Evolutionary conservation across 2,113 vertebrate genomes (phyloP), one percentile per base, ranked within the genome.

Genomic region (Malurus cyaneus): DNA sequence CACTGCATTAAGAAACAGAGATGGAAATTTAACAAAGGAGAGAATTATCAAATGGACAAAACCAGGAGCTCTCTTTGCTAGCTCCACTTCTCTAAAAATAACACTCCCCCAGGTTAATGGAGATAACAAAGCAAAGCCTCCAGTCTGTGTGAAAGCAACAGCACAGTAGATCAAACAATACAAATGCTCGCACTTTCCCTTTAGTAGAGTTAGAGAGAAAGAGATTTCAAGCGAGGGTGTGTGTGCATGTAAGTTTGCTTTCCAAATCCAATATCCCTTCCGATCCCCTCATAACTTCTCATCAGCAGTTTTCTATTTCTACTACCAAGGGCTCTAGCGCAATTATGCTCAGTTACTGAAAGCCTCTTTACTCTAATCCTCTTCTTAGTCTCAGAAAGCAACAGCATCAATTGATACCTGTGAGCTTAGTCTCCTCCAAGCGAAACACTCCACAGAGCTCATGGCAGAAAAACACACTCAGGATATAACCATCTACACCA

Each of bases 331-430:
- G 92, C 93, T 97, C 82, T 81, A 93, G 69, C 0, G 53, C 84
- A 97, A 96, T 96, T 97, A 97, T 13, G 46, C 93, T 96, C 92
- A 93, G 92, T 96, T 96, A 96, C 95, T 73, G 69, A 96, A 96
- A 97, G 92, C 96, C 88, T 96, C 93, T 96, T 97, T 96, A 80
- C 72, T 90, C 93, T 96, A 97, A 97, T 96, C 95, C 93, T 96
- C 93, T 54, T 94, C 90, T 93, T 41, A 90, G 88, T 82, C 66
- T 91, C 86, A 88, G 76, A 93, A 94, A 95, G 67, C n/a, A 96
- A 93, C 90, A 79, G 82, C 93, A 96, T 90, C 89, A 74, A 96
- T 61, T 69, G 92, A 96, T 86, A 96, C 90, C 90, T 88, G 82
- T 56, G 82, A 92, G 74, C 86, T 95, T 61, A 96, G 61, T 41